phyloP scores from a whole-genome alignment of 1,140 invertebrate species.

The Heterodera carotae region DNA sequence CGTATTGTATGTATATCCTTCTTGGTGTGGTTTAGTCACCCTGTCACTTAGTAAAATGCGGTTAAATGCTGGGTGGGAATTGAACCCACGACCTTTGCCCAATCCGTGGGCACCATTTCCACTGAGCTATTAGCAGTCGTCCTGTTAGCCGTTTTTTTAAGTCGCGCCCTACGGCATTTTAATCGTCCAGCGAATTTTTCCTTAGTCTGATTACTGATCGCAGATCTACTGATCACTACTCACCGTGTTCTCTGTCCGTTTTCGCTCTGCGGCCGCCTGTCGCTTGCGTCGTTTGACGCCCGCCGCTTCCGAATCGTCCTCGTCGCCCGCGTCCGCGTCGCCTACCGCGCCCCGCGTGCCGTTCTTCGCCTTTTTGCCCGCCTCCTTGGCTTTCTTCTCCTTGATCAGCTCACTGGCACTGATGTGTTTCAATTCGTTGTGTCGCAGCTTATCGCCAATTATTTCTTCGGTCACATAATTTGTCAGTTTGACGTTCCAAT shows the following conservation, averaged over 20 bases:
- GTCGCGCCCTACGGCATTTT: too few species aligned
- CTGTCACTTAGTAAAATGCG: too few species aligned
- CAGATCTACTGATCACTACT: background rate
- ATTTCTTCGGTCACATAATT: conserved; percentile 63
- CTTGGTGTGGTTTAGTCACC: too few species aligned
- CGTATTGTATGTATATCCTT: too few species aligned
- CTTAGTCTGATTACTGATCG: conserved; percentile 11
- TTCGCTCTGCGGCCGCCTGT: background rate
- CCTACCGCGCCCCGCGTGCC: background rate
- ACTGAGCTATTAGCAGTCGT: too few species aligned
- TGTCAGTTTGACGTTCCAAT: conserved; percentile 64
- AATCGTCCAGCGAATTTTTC: conserved; percentile 2
- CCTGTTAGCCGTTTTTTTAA: too few species aligned
- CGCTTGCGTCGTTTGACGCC: background rate
- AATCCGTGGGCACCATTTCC: too few species aligned
- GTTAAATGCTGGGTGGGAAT: too few species aligned
- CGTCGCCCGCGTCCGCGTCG: background rate
- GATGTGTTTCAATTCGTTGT: conserved; percentile 57
- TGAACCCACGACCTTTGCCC: too few species aligned
- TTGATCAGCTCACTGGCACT: conserved; percentile 29
- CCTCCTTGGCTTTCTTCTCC: conserved; percentile 31
- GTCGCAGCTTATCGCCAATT: conserved; percentile 59
- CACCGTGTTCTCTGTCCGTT: background rate
- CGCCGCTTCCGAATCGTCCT: conserved; percentile 5
- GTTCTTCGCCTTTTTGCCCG: conserved; percentile 10